Base-by-base conservation (phyloP, 1,140 invertebrate species). In the Apis florea region DNA sequence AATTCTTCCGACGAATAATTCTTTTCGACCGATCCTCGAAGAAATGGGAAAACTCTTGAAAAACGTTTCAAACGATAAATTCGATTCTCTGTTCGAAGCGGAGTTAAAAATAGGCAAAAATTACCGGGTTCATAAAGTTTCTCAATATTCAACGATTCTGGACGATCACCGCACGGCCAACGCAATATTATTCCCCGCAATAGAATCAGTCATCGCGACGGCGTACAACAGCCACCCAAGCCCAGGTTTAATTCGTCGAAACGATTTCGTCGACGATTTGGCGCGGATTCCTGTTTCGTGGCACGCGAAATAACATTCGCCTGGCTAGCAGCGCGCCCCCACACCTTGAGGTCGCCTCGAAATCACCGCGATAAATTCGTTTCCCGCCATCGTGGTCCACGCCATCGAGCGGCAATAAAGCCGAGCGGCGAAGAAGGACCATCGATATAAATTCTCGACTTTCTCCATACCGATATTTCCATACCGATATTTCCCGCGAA, bases 381-480 rank as follows among this genome's bases (percentile, higher is more conserved):
- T 47, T 26, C 11, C 59, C 69, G 51, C 69, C 19, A 59, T 56
- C 49, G 78, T n/a, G n/a, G n/a, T 73, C 66, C 69, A 85, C 73
- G 69, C 79, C 79, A 61, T 68, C 72, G 79, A 26, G 51, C 53
- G 63, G 84, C 80, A 73, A 82, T 85, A 85, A 85, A 79, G 81
- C 74, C 69, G n/a, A 40, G 31, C 31, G 0, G 31, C 63, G 58
- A 51, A 82, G 67, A 61, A 72, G 79, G 85, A 79, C 74, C 69
- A 31, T 56, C 58, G 78, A 53, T 47, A 79, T 79, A 73, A 79
- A 79, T 79, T 64, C 26, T n/a, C 78, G 11, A 19, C 5, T 2
- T n/a, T 13, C 12, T 47, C 47, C 2, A 12, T 47, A 15, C 13
- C 26, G 69, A 51, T 21, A 54, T 64, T 64, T 54, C 58, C 51